These are phyloP conservation scores for Physella acuta DNA, from an alignment of 1,140 invertebrate genomes.

Conservation along the genomic window DNA sequence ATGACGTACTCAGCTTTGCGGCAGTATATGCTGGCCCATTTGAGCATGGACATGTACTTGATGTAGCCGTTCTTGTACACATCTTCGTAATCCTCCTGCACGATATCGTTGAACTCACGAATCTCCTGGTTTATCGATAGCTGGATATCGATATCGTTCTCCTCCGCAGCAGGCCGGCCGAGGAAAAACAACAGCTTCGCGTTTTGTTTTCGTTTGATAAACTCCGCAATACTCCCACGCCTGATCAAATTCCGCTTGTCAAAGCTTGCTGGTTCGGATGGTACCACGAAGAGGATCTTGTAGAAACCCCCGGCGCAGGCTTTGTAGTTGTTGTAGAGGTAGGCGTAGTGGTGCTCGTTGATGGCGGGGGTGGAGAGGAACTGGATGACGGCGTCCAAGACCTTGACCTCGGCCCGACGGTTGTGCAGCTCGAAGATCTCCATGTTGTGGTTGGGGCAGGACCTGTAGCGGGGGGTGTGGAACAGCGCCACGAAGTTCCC, in stretches of 20 bases:
- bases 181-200: constrained; percentile 31
- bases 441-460: too few relatives aligned
- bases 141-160: not conserved
- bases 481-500: too few relatives aligned
- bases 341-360: constrained; percentile 15
- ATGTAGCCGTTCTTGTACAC: constrained; percentile 81
- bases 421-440: not conserved
- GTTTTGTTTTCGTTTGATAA: not conserved
- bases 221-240: not conserved
- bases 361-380: constrained; percentile 1
- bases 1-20: constrained; percentile 63
- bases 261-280: not conserved
- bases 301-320: not conserved
- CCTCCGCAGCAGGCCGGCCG: constrained; percentile 1
- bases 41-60: constrained; percentile 80
- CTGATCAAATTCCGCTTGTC: not conserved
- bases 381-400: not conserved
- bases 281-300: not conserved
- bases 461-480: too few relatives aligned
- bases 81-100: constrained; percentile 78
- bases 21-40: constrained; percentile 74
- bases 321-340: not conserved
- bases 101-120: constrained; percentile 68
- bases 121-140: constrained; percentile 63
- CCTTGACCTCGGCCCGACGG: not conserved